A percentile compares a stretch with the other conserved stretches of the same genome.
These are phyloP conservation scores for Tachysurus fulvidraco DNA, from an alignment of 2,113 vertebrate genomes.

Conservation along the genomic window DNA sequence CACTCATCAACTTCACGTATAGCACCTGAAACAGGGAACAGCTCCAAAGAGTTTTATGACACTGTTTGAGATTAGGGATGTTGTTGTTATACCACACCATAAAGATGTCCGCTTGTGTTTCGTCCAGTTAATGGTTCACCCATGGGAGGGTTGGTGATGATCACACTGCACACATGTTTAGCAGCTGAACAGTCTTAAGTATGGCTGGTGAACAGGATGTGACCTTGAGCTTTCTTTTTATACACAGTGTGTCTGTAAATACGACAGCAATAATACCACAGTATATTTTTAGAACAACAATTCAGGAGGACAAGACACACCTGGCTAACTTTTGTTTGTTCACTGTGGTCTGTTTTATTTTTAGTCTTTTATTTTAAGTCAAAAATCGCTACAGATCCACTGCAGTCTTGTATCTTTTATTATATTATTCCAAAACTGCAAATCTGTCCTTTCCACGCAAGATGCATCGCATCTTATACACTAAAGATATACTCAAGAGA, in stretches of 20 bases:
- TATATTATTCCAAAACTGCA: not conserved
- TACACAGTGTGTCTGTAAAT: not conserved
- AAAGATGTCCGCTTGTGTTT: constrained; percentile 46
- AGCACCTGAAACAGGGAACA: constrained; percentile 19
- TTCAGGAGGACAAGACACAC: not conserved
- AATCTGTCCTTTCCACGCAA: not conserved
- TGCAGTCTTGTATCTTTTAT: not conserved
- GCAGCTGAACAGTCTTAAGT: not conserved
- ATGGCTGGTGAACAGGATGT: constrained; percentile 18
- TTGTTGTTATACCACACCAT: constrained; percentile 43
- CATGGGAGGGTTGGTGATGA: not conserved
- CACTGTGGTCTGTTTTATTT: not conserved
- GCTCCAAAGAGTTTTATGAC: constrained; percentile 40
- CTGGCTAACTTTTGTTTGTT: not conserved
- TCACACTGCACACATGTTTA: constrained; percentile 1
- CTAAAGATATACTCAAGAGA: not conserved
- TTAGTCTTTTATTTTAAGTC: not conserved
- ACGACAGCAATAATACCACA: not conserved
- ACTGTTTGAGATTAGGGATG: constrained; percentile 38
- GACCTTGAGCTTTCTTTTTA: constrained; percentile 12
- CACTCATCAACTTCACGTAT: constrained; percentile 18
- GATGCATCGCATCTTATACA: not conserved
- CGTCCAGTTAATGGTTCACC: constrained; percentile 42
- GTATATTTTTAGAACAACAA: not conserved
- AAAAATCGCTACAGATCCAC: not conserved